Percentiles rank a stretch among this genome's conserved stretches.
Evolutionary conservation across 2,113 vertebrate species (phyloP).

Genomic region (Prolemur simus): DNA sequence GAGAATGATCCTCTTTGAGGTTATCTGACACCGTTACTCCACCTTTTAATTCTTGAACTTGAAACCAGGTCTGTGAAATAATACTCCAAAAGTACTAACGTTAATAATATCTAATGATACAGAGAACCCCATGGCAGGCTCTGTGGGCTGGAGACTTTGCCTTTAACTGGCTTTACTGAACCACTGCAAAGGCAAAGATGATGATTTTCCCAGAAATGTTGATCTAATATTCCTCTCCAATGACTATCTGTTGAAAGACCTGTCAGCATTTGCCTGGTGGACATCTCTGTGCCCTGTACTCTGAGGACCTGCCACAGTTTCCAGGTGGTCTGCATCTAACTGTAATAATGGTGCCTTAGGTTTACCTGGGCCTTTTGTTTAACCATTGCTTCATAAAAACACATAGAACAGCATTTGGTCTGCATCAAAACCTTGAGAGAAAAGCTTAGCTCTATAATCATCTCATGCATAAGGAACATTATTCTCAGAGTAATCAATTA

Average conservation of each 20-base stretch:
- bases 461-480: not conserved
- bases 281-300: not conserved
- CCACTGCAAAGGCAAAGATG: not conserved
- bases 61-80: constrained; percentile 66
- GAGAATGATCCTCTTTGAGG: constrained; percentile 42
- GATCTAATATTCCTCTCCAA: not conserved
- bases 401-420: not conserved
- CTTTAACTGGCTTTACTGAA: not conserved
- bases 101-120: not conserved
- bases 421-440: not conserved
- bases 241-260: not conserved
- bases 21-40: constrained; percentile 40
- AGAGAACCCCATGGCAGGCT: not conserved
- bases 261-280: not conserved
- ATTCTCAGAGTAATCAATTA: not conserved
- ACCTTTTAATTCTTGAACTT: constrained; percentile 57
- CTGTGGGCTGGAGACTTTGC: not conserved
- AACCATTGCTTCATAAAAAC: not conserved
- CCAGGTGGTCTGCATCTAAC: constrained; percentile 21
- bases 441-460: not conserved
- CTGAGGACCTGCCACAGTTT: not conserved
- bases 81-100: constrained; percentile 23
- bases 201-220: not conserved
- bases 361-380: not conserved
- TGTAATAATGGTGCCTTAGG: not conserved